A percentile compares a stretch with the other conserved stretches of the same genome.
These are phyloP conservation scores for Brachirus orientalis DNA, from an alignment of 2,113 vertebrate species.

Conservation along the genomic window DNA sequence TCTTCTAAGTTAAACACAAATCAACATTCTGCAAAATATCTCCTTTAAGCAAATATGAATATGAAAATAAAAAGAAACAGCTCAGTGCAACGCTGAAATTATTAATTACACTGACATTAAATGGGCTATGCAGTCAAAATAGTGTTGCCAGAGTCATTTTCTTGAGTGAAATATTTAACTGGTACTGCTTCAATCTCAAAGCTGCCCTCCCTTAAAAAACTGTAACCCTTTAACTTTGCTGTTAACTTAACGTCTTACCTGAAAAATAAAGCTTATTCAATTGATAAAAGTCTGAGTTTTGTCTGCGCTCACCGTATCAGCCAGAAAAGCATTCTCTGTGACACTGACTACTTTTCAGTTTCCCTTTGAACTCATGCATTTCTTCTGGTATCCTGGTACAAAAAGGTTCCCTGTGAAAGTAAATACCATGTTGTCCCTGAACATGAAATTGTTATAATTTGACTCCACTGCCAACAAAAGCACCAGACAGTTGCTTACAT, in stretches of 20 bases:
- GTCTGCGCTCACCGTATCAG: too few species aligned
- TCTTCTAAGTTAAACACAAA: not conserved
- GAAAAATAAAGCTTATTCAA: too few species aligned
- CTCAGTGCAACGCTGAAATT: not conserved
- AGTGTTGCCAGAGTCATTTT: not conserved
- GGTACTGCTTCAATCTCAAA: not conserved
- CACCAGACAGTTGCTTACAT: not conserved
- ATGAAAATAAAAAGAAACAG: not conserved
- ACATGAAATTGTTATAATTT: not conserved
- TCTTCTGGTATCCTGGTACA: not conserved
- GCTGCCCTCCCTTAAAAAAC: too few species aligned
- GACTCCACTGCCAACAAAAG: not conserved
- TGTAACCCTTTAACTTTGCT: too few species aligned
- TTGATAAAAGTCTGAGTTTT: not conserved
- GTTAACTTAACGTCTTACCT: too few species aligned
- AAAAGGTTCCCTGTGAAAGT: not conserved
- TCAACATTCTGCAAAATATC: not conserved
- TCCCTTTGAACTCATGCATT: not conserved
- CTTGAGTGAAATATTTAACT: constrained; percentile 8
- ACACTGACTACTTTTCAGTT: not conserved
- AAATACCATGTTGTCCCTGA: not conserved
- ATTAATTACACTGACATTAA: constrained; percentile 1
- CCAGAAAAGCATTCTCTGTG: not conserved
- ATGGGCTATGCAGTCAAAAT: not conserved
- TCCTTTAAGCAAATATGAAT: not conserved